A percentile compares a stretch with the other conserved stretches of the same genome.
These are phyloP conservation scores for Magallana angulata DNA, from an alignment of 1,140 invertebrate genomes.

Conservation along the genomic window DNA sequence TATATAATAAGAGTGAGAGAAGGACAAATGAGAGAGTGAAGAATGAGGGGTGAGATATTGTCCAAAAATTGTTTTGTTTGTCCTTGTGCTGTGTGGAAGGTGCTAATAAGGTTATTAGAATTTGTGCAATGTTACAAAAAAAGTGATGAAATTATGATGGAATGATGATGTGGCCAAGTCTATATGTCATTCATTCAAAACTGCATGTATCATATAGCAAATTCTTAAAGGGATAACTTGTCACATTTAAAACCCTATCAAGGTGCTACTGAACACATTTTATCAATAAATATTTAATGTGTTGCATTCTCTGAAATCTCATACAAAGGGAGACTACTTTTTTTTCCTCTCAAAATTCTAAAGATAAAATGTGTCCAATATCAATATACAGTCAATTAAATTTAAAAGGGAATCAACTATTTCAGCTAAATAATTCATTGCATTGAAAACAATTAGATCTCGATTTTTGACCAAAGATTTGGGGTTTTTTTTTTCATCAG, in stretches of 20 bases:
- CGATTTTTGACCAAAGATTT: not conserved
- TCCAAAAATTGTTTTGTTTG: not conserved
- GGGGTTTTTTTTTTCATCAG: not conserved
- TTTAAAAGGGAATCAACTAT: not conserved
- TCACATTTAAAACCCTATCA: not conserved
- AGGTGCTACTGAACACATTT: slow-evolving; percentile 2
- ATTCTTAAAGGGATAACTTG: not conserved
- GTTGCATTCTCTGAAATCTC: not conserved
- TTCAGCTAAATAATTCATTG: not conserved
- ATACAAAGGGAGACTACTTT: too few species aligned
- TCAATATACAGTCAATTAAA: not conserved
- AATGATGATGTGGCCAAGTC: not conserved
- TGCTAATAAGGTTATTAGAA: not conserved
- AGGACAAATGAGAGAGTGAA: not conserved
- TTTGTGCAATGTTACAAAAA: not conserved
- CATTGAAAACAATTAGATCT: not conserved
- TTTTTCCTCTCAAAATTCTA: not conserved
- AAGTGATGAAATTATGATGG: too few species aligned
- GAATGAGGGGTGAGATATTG: not conserved
- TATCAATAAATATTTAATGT: not conserved
- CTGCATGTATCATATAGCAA: not conserved
- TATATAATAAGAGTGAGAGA: not conserved
- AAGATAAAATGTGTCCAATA: not conserved
- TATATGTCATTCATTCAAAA: not conserved
- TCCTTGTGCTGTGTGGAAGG: not conserved